Evolutionary conservation across 2,797 vertebrate species (phyloP), one percentile per base, ranked within the genome.

Genomic region (Cetoscarus ocellatus): DNA sequence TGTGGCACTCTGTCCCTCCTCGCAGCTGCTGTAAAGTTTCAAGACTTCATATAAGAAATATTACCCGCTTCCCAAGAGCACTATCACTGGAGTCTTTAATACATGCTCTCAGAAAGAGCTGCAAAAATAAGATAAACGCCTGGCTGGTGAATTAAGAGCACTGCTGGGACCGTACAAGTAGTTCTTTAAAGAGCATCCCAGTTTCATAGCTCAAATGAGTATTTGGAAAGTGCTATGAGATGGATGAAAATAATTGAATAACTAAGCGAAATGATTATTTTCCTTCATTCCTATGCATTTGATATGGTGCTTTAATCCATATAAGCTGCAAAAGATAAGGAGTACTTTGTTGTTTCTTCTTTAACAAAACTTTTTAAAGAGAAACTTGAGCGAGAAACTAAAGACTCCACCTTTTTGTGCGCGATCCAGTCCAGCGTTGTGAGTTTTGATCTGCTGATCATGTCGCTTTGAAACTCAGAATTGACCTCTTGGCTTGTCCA

Each of bases 41-140:
- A 87, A 85, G 83, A 84, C 85, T 88, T 87, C 73, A 77, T 70
- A 74, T 70, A 72, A 83, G 80, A 85, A 88, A 85, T 89, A 85
- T 87, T 80, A 83, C 66, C 76, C 63, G 14, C 82, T 86, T 74
- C 80, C 82, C 73, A 70, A 79, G 89, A 89, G 83, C 67, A 64
- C 83, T 91, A 86, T 90, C 85, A 91, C 78, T 86, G 73, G 74
- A 89, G 86, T 80, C 86, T 91, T 91, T 90, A 89, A 91, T 77
- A 85, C 79, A 84, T 66, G 56, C 72, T 86, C 79, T 81, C 82
- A 80, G 73, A 85, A 83, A 80, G 86, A 85, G 85, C 91, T 93
- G 88, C 77, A 86, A 82, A 90, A 89, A 90, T 84, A 90, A 90
- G 91, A 93, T 92, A 91, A 93, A 92, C 70, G 85, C 75, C 83